Percentiles rank a stretch among this genome's conserved stretches.
Conservation (phyloP, 2,113 vertebrate genomes). For the Anser cygnoides region DNA sequence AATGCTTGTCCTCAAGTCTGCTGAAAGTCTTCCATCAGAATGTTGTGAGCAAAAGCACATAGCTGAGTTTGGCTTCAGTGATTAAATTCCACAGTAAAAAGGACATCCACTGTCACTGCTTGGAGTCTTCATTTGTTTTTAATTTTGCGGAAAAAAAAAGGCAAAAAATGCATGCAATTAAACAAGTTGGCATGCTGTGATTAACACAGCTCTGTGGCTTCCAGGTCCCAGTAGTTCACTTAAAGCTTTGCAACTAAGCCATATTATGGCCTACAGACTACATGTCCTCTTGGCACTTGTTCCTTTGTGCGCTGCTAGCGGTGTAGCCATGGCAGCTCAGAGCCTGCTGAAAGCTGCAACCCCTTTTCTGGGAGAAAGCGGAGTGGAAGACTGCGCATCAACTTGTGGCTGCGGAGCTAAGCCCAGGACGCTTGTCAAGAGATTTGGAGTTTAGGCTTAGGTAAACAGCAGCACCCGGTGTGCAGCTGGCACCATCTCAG, state of each 20-base stretch:
- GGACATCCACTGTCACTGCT: background rate
- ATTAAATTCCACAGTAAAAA: background rate
- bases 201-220: background rate
- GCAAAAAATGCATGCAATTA: background rate
- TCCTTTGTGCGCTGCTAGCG: background rate
- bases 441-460: background rate
- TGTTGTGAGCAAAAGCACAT: background rate
- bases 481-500: background rate
- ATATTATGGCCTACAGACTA: background rate
- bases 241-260: background rate
- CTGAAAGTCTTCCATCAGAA: background rate
- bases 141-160: background rate
- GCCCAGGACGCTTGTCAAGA: rapidly evolving
- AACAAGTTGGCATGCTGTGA: background rate
- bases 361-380: background rate
- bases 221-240: background rate
- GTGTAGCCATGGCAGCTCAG: background rate
- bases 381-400: background rate
- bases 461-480: rapidly evolving
- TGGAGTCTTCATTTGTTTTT: background rate
- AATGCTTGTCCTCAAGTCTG: background rate
- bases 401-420: background rate
- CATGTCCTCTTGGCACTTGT: background rate
- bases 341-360: rapidly evolving
- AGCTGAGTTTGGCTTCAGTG: background rate